phyloP scores from a whole-genome alignment of 2,888 invertebrate species.

The Diloba caeruleocephala region DNA sequence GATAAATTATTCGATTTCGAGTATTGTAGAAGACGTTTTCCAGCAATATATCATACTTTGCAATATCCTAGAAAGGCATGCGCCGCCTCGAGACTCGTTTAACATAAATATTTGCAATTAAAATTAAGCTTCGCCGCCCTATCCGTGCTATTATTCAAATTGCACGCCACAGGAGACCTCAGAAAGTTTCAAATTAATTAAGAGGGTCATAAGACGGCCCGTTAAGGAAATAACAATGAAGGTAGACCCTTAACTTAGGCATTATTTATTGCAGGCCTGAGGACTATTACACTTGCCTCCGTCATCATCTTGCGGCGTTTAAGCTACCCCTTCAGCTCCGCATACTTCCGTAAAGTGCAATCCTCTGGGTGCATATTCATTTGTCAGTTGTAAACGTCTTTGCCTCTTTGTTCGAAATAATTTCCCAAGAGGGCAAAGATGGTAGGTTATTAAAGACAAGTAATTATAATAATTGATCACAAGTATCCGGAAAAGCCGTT shows the following conservation, averaged over 20 bases:
- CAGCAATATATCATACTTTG: conserved; percentile 81
- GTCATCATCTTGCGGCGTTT: conserved; percentile 78
- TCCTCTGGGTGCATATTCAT: conserved; percentile 73
- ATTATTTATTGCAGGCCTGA: conserved; percentile 82
- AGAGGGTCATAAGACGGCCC: conserved; percentile 88
- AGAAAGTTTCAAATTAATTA: conserved; percentile 89
- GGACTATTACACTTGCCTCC: conserved; percentile 75
- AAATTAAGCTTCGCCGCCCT: conserved; percentile 86
- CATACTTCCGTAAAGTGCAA: conserved; percentile 67
- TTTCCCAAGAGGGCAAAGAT: conserved; percentile 47
- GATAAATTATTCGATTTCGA: conserved; percentile 60
- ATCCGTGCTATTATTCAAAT: conserved; percentile 88
- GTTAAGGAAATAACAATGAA: conserved; percentile 88
- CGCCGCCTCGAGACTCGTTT: conserved; percentile 75
- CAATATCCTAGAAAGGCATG: conserved; percentile 74
- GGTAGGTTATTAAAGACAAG: background rate
- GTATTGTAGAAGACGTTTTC: conserved; percentile 61
- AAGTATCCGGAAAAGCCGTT: no score
- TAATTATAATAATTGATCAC: conserved; percentile 16
- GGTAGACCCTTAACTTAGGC: conserved; percentile 75
- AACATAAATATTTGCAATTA: conserved; percentile 89
- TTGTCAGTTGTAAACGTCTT: conserved; percentile 56
- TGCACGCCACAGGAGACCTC: conserved; percentile 87
- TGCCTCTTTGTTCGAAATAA: conserved; percentile 49
- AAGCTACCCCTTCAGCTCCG: conserved; percentile 62